Base-by-base conservation (phyloP, 2,888 invertebrate species). In the Drosophila pseudotakahashii region DNA sequence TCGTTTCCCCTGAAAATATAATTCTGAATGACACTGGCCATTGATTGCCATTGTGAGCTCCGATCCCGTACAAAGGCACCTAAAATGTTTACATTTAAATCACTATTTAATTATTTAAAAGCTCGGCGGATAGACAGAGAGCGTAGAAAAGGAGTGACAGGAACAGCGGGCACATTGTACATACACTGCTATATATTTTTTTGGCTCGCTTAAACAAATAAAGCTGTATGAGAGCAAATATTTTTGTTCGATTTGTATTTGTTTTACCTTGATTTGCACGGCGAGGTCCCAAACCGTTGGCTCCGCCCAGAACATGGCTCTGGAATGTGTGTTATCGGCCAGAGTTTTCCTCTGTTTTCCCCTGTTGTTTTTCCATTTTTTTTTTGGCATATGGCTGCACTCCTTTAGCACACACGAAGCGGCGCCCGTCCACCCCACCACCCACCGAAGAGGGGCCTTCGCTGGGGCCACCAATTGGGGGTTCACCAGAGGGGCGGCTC, bases 161-260 rank as follows among this genome's bases (percentile, higher is more conserved):
- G 19, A 23, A 42, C 39, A 68, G 42, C 19, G 52, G n/a, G 16
- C 19, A 9, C 55, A 61, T 50, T 13, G 13, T 26, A 36, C 19
- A 54, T 30, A 48, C 30, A 30, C 2, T 32, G 6, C 58, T 50
- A 13, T 48, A 42, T 69, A 57, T 67, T 69, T 66, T 63, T 53
- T 23, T 23, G 69, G 45, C 39, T 54, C 37, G 69, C 55, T 39
- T 39, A 66, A 68, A 32, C 36, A 68, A 74, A 74, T 68, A 75
- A 57, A 54, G 48, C 62, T 39, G 47, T 54, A 54, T 63, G 60
- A 71, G 84, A 59, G 77, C 76, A 89, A 86, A 86, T 86, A 86
- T 89, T 89, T 88, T 80, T 59, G 75, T 81, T 86, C 79, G 89
- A 76, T 86, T 86, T 82, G 73, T 82, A 81, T 89, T 87, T 86